These are phyloP conservation scores for Hirtodrosophila histrioides DNA, from an alignment of 2,888 invertebrate genomes.

Conservation along the genomic window DNA sequence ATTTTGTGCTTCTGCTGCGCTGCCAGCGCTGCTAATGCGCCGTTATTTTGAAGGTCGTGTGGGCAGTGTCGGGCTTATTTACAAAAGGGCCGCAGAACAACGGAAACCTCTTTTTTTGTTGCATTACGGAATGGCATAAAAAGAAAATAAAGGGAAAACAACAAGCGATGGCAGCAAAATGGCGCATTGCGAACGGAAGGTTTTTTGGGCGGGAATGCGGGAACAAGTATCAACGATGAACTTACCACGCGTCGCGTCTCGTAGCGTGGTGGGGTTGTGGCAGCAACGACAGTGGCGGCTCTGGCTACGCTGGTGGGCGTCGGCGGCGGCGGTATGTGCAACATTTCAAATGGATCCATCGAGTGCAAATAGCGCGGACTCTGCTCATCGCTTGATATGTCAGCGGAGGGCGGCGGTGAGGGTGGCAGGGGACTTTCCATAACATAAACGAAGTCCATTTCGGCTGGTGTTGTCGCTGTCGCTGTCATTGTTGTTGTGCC, in stretches of 20 bases:
- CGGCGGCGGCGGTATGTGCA: conserved; percentile 38
- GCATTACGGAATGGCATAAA: conserved; percentile 62
- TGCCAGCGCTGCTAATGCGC: conserved; percentile 44
- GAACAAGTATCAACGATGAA: conserved; percentile 52
- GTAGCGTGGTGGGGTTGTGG: conserved; percentile 50
- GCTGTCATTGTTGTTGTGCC: conserved; percentile 23
- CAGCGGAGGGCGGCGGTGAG: conserved; percentile 62
- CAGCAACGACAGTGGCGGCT: conserved; percentile 14
- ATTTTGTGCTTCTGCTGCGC: conserved; percentile 14
- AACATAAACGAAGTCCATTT: conserved; percentile 72
- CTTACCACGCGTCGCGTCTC: conserved; percentile 75
- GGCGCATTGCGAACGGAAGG: not conserved
- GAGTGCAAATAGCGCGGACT: conserved; percentile 42
- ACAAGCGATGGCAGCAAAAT: conserved; percentile 29
- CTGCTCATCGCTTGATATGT: conserved; percentile 50
- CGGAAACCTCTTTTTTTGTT: conserved; percentile 70
- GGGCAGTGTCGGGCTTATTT: conserved; percentile 49
- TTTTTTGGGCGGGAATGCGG: not conserved
- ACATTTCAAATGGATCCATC: conserved; percentile 64
- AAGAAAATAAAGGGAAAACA: conserved; percentile 24
- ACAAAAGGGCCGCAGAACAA: conserved; percentile 30
- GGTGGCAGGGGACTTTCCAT: conserved; percentile 72
- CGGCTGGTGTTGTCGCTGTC: conserved; percentile 37
- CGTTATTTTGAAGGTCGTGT: conserved; percentile 72
- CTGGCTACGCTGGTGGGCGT: conserved; percentile 13